phyloP scores from a whole-genome alignment of 64 coral and sea anemone genomes.

The Astreopora myriophthalma region DNA sequence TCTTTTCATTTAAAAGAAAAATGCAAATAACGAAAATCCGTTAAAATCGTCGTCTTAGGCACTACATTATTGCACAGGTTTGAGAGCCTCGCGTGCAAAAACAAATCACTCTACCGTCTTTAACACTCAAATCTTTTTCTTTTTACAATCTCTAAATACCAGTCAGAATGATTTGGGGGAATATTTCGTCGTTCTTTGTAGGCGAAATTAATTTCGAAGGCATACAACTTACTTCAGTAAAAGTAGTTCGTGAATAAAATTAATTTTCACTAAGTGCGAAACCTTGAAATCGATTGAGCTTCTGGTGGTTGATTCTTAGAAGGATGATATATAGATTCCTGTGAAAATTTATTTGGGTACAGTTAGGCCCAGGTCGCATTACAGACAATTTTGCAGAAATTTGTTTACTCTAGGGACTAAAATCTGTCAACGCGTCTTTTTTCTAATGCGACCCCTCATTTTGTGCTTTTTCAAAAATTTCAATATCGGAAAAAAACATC shows the following conservation, averaged over 20 bases:
- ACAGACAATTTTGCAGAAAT: too few relatives aligned
- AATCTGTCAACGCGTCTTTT: too few relatives aligned
- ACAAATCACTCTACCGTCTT: not conserved
- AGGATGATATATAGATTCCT: slow-evolving; percentile 43
- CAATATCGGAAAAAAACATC: too few relatives aligned
- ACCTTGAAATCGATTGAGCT: slow-evolving; percentile 55
- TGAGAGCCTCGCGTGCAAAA: not conserved
- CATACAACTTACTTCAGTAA: not conserved
- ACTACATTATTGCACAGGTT: not conserved
- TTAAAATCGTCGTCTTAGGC: not conserved
- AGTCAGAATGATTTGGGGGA: not conserved
- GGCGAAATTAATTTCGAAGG: not conserved
- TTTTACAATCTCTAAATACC: not conserved
- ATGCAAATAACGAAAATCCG: not conserved
- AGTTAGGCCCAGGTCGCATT: too few relatives aligned
- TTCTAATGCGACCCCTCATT: too few relatives aligned
- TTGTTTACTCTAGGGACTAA: too few relatives aligned
- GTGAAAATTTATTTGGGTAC: slow-evolving; percentile 62
- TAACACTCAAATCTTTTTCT: not conserved
- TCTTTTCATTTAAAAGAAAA: too few relatives aligned
- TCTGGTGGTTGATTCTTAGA: not conserved
- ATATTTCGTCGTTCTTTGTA: not conserved
- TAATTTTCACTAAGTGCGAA: slow-evolving; percentile 68
- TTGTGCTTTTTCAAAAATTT: too few relatives aligned
- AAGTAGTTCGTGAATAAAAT: slow-evolving; percentile 29